Percentiles rank a stretch among this genome's conserved stretches.
Evolutionary conservation across 2,888 invertebrate genomes (phyloP).

Genomic region (Melanchra persicariae): DNA sequence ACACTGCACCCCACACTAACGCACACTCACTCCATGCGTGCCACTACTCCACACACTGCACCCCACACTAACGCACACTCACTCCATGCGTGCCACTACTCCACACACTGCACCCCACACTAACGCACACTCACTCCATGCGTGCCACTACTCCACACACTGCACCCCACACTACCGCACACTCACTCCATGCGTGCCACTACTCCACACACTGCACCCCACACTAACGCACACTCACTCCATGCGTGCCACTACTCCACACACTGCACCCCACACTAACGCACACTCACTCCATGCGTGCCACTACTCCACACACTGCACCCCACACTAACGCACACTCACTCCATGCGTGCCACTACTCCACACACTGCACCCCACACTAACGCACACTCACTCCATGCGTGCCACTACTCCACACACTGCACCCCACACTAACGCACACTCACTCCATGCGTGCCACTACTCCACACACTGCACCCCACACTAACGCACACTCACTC

Average conservation of each 20-base stretch:
- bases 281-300: neutral
- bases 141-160: neutral
- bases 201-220: too few relatives aligned
- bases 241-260: neutral
- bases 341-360: conserved; percentile 9
- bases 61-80: neutral
- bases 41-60: neutral
- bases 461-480: neutral
- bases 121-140: neutral
- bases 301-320: conserved; percentile 80
- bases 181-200: conserved; percentile 80
- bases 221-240: conserved; percentile 17
- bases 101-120: neutral
- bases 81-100: neutral
- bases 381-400: neutral
- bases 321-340: neutral
- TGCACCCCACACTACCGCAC: neutral
- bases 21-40: conserved; percentile 12
- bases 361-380: neutral
- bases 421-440: neutral
- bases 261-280: neutral
- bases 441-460: too few relatives aligned
- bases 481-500: neutral
- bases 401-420: neutral
- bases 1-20: neutral